A percentile compares a stretch with the other conserved stretches of the same genome.
Evolutionary conservation across 2,113 vertebrate species (phyloP).

Genomic region (Gallinago paraguaiae): DNA sequence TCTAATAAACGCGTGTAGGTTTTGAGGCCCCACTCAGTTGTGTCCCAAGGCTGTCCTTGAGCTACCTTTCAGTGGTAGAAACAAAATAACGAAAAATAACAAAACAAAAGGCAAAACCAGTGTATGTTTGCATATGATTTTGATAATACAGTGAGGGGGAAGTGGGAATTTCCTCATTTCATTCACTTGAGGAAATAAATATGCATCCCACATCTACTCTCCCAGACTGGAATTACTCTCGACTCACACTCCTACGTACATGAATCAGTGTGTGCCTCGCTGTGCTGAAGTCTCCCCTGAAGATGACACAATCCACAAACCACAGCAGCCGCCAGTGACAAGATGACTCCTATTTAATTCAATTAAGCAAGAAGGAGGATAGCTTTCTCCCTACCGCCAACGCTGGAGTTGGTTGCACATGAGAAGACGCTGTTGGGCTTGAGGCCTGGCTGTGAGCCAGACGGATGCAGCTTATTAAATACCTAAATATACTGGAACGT

Average conservation of each 20-base stretch:
- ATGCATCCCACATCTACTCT: background rate
- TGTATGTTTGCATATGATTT: background rate
- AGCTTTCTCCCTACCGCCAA: background rate
- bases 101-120: background rate
- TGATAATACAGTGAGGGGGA: background rate
- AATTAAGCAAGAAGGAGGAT: background rate
- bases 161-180: background rate
- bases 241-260: background rate
- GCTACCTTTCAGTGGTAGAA: background rate
- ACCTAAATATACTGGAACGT: background rate
- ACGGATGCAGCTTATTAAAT: background rate
- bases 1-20: background rate
- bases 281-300: background rate
- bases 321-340: background rate
- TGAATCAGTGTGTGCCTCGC: background rate
- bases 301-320: background rate
- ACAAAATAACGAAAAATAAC: background rate
- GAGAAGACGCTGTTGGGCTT: background rate
- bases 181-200: background rate
- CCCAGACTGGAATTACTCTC: background rate
- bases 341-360: background rate
- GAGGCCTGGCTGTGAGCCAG: background rate
- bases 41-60: background rate
- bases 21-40: background rate
- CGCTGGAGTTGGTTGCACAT: background rate